Evolutionary conservation across 2,888 invertebrate species (phyloP), one percentile per base, ranked within the genome.

Genomic region (Schizotus pectinicornis): DNA sequence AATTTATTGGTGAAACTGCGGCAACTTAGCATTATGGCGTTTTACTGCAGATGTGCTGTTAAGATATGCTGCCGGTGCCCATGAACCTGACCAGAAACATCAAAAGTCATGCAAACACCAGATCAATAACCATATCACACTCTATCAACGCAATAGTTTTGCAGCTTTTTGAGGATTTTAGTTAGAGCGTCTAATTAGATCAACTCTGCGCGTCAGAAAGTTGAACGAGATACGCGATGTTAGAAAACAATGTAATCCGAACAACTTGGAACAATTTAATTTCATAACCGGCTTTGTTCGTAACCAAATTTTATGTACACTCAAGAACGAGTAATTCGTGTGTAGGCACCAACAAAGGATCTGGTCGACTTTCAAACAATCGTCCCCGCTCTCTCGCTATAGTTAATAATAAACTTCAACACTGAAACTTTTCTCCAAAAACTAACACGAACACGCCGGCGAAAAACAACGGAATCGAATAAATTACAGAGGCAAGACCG

Each of bases 91-190:
- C 32, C 42, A 45, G 53, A 53, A 53, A 53, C 45, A 53, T 13
- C 53, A 53, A 12, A 53, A 53, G 53, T 45, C 53, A 53, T 53
- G 53, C 53, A 53, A 53, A 53, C 53, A 37, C 37, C 38, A 33
- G 46, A 45, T 53, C 53, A 53, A 53, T 53, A 53, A 53, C 45
- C 22, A 22, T 22, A 22, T 53, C 45, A 53, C 43, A 53, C 45
- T 5, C 2, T 22, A 22, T 53, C 45, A 53, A 7, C 43, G 32
- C 45, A 53, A 42, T 43, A 7, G 11, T 35, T 43, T 43, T 43
- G 42, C 22, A 42, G 31, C 41, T 11, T 35, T 35, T 35, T n/a
- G 47, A 47, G 22, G 2, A 2, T 22, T 14, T 35, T 34, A 50
- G 6, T 34, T 51, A 51, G 42, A 42, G 42, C 42, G 34, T 35